Base-by-base conservation (phyloP, 2,797 vertebrate genomes). In the Protonibea diacanthus region DNA sequence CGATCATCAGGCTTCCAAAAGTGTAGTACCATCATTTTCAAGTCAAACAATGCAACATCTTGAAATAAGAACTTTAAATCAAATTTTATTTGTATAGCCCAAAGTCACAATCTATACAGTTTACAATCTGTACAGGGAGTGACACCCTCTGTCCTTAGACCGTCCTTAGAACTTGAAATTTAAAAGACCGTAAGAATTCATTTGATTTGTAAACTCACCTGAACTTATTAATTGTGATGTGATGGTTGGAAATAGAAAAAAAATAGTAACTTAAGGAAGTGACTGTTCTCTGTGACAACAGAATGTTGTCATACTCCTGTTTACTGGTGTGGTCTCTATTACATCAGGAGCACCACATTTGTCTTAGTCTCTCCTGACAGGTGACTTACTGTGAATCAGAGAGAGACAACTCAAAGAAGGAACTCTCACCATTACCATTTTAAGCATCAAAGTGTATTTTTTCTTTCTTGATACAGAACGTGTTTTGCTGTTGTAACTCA, bases 401-500 rank as follows among this genome's bases (percentile, higher is more conserved):
- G 29, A 49, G 21, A 65, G 29, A 64, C 14, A 6, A 27, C 23
- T 71, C 13, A 49, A 55, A 57, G 51, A 45, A 21, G 53, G 9
- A 71, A 49, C 18, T 75, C 45, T 78, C 47, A 17, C 23, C 23
- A 48, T 57, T 47, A 38, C 53, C 65, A 5, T 70, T 38, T 20
- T 5, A 21, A 42, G 27, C 20, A 63, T 55, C 18, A 2, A 33
- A 20, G 18, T 40, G 6, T 49, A 6, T 69, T 25, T 60, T 52
- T 23, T 21, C 47, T 10, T 40, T 5, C 29, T 49, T 61, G 23
- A 73, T 56, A 51, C 18, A 60, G 44, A 68, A 74, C 18, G 44
- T 51, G 40, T 78, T 75, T 65, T 59, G 53, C 49, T 60, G 47
- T 59, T 69, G 27, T 55, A 63, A 63, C 47, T 73, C 33, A 55